These are phyloP conservation scores for Poecilia latipinna DNA, from an alignment of 2,113 vertebrate species.

Conservation along the genomic window DNA sequence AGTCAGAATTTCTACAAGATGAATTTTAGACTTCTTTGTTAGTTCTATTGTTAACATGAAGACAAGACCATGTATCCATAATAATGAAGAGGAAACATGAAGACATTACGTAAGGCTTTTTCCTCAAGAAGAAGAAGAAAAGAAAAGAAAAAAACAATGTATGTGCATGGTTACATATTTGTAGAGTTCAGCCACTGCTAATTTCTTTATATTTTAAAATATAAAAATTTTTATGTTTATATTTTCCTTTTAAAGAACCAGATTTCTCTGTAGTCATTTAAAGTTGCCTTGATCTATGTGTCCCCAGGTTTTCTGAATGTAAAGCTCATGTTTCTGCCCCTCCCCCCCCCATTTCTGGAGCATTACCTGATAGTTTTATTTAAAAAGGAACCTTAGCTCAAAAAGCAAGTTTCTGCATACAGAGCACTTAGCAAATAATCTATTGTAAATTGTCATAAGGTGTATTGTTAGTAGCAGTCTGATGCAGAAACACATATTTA, in stretches of 20 bases:
- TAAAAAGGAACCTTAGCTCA: too few relatives aligned
- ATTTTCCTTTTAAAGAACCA: neutral
- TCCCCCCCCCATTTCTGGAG: neutral
- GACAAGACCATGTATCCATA: conserved; percentile 74
- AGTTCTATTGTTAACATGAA: conserved; percentile 65
- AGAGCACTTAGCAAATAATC: too few relatives aligned
- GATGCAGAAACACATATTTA: too few relatives aligned
- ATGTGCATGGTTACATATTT: neutral
- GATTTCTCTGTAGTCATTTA: neutral
- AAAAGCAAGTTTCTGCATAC: too few relatives aligned
- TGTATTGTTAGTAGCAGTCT: too few relatives aligned
- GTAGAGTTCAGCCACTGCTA: neutral
- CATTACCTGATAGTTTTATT: neutral
- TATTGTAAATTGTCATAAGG: too few relatives aligned
- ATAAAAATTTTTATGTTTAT: neutral
- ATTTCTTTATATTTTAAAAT: neutral
- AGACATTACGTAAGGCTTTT: neutral
- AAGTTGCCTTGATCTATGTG: neutral
- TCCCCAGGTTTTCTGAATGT: neutral
- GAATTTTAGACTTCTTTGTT: conserved; percentile 31
- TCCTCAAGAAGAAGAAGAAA: neutral
- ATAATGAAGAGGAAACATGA: conserved; percentile 10
- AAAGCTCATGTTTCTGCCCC: neutral
- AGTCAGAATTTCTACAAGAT: conserved; percentile 45
- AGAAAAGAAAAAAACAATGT: neutral